Base-by-base conservation (phyloP, 2,888 invertebrate species). In the Dinocampus coccinellae region DNA sequence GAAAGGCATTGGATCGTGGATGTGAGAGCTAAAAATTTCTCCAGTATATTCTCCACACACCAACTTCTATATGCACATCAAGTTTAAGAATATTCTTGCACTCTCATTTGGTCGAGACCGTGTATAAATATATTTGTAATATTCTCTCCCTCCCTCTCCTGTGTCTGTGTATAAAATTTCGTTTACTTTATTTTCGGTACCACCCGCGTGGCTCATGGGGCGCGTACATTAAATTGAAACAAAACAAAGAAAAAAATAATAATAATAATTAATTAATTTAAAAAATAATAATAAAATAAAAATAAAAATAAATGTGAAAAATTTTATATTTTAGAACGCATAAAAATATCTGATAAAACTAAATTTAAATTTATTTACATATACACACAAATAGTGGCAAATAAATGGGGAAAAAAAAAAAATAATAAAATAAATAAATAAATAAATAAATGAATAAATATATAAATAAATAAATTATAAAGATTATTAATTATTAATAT, bases 121-220 rank as follows among this genome's bases (percentile, higher is more conserved):
- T 10, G 62, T 33, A 42, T 34, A 24, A 36, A 62, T 62, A 22
- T 36, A 22, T 20, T 11, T 36, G 7, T 57, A 22, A 39, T 36
- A 39, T 39, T n/a, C n/a, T n/a, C n/a, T n/a, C n/a, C n/a, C n/a
- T n/a, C n/a, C n/a, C n/a, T n/a, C n/a, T n/a, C n/a, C n/a, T 39
- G 1, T n/a, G 39, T 13, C 3, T n/a, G 13, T 16, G 16, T 47
- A 11, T 29, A 24, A 39, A 47, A 29, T n/a, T 68, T 70, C 74
- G 81, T 82, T 80, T 78, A 82, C 78, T 83, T 83, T 83, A 83
- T 83, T 83, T 83, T 83, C 76, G 83, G 83, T 81, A 75, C 82
- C 80, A 82, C 81, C 82, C 79, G 80, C 79, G 77, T 75, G 58
- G 68, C 69, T 47, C 9, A 1, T n/a, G 20, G 11, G 3, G 22